phyloP scores from a whole-genome alignment of 37 sponge, comb jelly and placozoan genomes.

The Geodia barretti region DNA sequence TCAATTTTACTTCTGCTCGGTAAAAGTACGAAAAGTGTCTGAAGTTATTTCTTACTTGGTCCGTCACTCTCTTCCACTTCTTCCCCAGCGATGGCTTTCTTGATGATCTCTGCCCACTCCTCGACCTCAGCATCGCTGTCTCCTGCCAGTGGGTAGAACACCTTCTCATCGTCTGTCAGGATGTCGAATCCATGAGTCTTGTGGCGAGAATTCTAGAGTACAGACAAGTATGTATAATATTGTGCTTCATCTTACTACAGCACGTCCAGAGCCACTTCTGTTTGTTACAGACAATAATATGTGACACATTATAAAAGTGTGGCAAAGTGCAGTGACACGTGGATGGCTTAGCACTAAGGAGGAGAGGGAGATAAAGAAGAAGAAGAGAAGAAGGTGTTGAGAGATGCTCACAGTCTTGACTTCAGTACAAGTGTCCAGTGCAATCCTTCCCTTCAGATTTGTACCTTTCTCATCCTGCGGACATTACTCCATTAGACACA shows the following conservation, averaged over 20 bases:
- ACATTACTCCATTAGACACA: background rate
- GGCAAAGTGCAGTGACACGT: too few species aligned
- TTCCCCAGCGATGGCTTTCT: conserved; percentile 43
- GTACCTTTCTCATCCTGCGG: conserved; percentile 53
- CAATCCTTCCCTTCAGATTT: conserved; percentile 35
- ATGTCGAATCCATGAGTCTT: conserved; percentile 65
- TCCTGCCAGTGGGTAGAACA: conserved; percentile 62
- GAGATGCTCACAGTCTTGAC: conserved; percentile 42
- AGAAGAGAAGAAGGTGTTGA: background rate
- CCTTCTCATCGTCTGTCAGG: conserved; percentile 56
- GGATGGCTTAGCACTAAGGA: too few species aligned
- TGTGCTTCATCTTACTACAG: too few species aligned
- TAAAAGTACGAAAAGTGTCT: background rate
- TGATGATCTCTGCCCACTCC: conserved; percentile 64
- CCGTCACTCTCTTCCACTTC: conserved; percentile 39
- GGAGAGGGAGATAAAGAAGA: background rate
- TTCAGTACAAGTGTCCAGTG: conserved; percentile 58
- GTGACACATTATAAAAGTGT: too few species aligned
- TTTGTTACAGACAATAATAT: too few species aligned
- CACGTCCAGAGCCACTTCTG: too few species aligned
- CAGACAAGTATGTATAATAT: background rate
- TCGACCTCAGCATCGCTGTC: conserved; percentile 70
- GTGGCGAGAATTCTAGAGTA: conserved; percentile 42
- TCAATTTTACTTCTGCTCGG: background rate
- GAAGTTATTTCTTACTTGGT: conserved; percentile 15